These are phyloP conservation scores for Pachydiplax longipennis DNA, from an alignment of 2,888 invertebrate species.

Conservation along the genomic window DNA sequence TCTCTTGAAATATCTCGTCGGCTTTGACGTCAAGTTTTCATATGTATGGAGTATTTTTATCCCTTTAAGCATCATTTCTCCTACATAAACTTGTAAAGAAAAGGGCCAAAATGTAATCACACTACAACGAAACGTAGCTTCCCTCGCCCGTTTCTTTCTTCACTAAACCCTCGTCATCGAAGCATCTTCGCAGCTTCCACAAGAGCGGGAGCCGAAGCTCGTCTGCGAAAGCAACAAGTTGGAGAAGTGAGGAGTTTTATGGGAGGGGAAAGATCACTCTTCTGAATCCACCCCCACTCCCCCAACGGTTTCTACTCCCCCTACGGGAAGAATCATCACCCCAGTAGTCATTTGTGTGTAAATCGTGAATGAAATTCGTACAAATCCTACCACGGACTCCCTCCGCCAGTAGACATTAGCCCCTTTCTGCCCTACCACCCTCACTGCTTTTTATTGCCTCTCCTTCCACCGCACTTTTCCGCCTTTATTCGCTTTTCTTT, in stretches of 20 bases:
- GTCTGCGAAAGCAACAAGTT: constrained; percentile 45
- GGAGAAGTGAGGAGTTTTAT: constrained; percentile 8
- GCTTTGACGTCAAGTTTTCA: no score
- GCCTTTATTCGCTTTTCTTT: not conserved
- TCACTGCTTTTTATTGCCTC: constrained; percentile 12
- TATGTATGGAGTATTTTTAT: no score
- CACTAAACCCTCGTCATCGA: not conserved
- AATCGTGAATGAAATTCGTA: constrained; percentile 53
- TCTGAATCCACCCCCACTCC: not conserved
- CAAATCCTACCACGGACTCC: constrained; percentile 48
- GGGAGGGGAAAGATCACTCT: not conserved
- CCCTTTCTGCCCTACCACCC: not conserved
- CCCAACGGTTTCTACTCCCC: not conserved
- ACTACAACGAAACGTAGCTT: no score
- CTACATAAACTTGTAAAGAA: no score
- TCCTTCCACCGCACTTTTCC: not conserved
- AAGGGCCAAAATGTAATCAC: no score
- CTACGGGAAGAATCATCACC: constrained; percentile 46
- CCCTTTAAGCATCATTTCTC: no score
- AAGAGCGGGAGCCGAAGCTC: not conserved
- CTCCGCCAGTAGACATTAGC: not conserved
- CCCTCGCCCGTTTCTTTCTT: no score
- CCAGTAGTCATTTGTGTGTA: constrained; percentile 52
- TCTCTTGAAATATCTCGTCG: not conserved
- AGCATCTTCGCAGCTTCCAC: not conserved